These are phyloP conservation scores for Drosophila jambulina DNA, from an alignment of 1,140 invertebrate genomes.

Conservation along the genomic window DNA sequence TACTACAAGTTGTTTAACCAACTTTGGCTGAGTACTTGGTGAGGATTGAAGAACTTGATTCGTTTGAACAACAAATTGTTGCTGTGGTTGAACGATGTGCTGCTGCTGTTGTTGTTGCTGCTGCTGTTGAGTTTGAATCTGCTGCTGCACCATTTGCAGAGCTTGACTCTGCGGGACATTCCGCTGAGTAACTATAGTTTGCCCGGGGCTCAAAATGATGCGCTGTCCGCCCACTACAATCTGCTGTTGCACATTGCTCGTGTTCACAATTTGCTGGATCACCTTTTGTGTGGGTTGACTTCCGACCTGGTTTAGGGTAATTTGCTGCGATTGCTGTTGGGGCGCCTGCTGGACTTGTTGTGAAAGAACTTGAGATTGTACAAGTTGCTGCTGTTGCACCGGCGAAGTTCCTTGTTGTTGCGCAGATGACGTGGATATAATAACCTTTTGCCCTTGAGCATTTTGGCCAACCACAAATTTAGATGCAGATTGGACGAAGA, in stretches of 20 bases:
- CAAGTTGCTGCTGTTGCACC: constrained; percentile 65
- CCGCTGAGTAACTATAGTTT: constrained; percentile 81
- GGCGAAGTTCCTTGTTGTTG: constrained; percentile 53
- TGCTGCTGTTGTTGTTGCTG: constrained; percentile 58
- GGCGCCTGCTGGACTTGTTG: constrained; percentile 56
- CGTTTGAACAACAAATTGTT: constrained; percentile 67
- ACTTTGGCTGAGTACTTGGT: constrained; percentile 55
- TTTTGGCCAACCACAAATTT: constrained; percentile 79
- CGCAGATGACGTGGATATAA: constrained; percentile 66
- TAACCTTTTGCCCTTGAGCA: constrained; percentile 79
- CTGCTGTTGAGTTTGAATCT: constrained; percentile 80
- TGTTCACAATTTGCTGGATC: constrained; percentile 84
- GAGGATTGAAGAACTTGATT: constrained; percentile 71
- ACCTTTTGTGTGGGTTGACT: constrained; percentile 77
- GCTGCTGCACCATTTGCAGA: constrained; percentile 78
- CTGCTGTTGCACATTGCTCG: constrained; percentile 84
- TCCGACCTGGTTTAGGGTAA: constrained; percentile 60
- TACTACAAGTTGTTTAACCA: constrained; percentile 66
- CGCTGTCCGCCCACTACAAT: constrained; percentile 81
- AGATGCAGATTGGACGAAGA: constrained; percentile 77
- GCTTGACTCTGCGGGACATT: constrained; percentile 76
- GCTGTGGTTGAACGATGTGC: constrained; percentile 71
- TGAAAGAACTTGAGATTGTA: constrained; percentile 61
- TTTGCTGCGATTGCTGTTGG: constrained; percentile 67
- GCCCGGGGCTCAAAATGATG: constrained; percentile 81